Evolutionary conservation across 2,113 vertebrate genomes (phyloP).

Genomic region (Hyaena hyaena): DNA sequence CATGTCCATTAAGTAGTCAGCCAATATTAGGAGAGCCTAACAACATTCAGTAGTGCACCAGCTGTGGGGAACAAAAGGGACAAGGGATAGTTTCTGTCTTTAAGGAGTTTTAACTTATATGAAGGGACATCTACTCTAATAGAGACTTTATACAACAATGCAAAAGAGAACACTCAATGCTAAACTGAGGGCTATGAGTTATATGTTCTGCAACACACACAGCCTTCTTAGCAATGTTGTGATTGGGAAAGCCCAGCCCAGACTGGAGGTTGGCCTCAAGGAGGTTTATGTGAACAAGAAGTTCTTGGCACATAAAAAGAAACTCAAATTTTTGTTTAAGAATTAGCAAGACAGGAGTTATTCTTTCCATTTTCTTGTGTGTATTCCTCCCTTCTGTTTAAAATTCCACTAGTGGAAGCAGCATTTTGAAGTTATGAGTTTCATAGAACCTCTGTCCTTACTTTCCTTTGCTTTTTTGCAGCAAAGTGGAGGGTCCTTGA

Average conservation of each 20-base stretch:
- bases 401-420: background rate
- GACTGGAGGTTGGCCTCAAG: background rate
- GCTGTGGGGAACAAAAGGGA: background rate
- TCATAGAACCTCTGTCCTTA: background rate
- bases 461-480: background rate
- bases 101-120: constrained; percentile 30
- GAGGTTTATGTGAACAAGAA: background rate
- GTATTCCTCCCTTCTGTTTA: background rate
- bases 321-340: background rate
- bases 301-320: background rate
- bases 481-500: background rate
- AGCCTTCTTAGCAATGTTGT: background rate
- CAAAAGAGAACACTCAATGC: background rate
- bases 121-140: background rate
- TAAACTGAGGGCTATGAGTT: background rate
- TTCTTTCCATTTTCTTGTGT: background rate
- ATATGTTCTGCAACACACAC: background rate
- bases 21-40: background rate
- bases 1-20: background rate
- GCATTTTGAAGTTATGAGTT: background rate
- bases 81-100: background rate
- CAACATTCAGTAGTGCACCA: background rate
- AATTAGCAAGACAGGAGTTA: background rate
- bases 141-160: background rate
- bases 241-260: background rate